These are phyloP conservation scores for Glaucidium brasilianum DNA, from an alignment of 2,113 vertebrate species.

Conservation along the genomic window DNA sequence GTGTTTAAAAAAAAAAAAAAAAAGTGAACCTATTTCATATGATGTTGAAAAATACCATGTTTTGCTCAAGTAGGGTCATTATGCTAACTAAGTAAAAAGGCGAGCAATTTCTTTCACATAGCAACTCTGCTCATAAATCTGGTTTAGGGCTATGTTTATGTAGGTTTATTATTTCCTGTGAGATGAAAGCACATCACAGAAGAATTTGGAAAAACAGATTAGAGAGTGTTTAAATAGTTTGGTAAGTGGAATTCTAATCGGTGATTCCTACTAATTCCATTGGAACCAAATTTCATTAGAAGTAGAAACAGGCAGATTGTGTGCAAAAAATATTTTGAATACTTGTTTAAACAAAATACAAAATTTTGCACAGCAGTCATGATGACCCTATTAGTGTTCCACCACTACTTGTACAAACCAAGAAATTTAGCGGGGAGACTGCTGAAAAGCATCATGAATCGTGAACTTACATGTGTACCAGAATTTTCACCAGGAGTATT, in stretches of 20 bases:
- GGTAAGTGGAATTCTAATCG: neutral
- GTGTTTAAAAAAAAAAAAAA: neutral
- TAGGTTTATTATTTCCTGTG: neutral
- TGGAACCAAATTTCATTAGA: neutral
- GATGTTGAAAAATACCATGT: neutral
- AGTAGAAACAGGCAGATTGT: neutral
- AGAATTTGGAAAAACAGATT: neutral
- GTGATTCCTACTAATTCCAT: neutral
- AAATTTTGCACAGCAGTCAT: neutral
- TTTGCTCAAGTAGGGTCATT: neutral
- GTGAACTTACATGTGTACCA: neutral
- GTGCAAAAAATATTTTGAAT: neutral
- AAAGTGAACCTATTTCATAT: neutral
- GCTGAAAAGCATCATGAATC: neutral
- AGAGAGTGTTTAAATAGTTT: neutral
- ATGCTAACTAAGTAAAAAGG: neutral
- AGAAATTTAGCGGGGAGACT: neutral
- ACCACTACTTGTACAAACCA: neutral
- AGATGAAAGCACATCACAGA: neutral
- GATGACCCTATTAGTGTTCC: neutral
- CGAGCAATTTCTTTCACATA: neutral
- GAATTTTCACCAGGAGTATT: neutral
- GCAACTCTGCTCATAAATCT: neutral
- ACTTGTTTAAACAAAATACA: neutral
- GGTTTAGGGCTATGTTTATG: neutral